These are phyloP conservation scores for Grus americana DNA, from an alignment of 2,113 vertebrate genomes.

Conservation along the genomic window DNA sequence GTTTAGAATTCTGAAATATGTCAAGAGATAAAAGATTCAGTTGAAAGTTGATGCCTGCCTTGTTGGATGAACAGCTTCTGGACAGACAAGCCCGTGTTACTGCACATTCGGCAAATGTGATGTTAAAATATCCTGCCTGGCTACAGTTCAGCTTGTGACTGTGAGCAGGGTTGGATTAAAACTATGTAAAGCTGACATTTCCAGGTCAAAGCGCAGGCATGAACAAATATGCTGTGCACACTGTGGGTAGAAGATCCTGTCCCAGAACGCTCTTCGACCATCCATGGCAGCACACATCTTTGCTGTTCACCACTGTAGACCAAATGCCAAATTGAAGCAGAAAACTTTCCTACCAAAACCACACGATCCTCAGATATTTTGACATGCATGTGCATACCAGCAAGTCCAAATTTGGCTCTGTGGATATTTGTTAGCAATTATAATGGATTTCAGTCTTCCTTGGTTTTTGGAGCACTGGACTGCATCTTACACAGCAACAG, in stretches of 20 bases:
- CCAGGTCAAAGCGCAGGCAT: slow-evolving; percentile 9
- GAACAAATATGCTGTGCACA: neutral
- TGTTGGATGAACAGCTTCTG: neutral
- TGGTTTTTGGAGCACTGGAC: neutral
- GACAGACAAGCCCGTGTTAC: neutral
- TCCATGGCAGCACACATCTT: neutral
- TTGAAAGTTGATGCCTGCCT: neutral
- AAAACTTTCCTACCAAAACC: neutral
- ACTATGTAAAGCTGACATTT: neutral
- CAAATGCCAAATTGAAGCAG: neutral
- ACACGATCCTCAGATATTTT: neutral
- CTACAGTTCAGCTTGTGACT: neutral
- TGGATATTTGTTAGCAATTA: neutral
- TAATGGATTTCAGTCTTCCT: neutral
- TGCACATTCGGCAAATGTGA: neutral
- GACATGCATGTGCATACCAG: rapidly evolving
- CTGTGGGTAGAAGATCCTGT: neutral
- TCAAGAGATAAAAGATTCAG: neutral
- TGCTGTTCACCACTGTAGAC: neutral
- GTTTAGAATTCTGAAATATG: neutral
- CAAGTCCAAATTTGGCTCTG: neutral
- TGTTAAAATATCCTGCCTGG: neutral
- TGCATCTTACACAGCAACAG: neutral
- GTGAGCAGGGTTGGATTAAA: neutral
- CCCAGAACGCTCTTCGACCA: neutral